Evolutionary conservation across 2,113 vertebrate genomes (phyloP).

Genomic region (Lamprologus tigripictilis): DNA sequence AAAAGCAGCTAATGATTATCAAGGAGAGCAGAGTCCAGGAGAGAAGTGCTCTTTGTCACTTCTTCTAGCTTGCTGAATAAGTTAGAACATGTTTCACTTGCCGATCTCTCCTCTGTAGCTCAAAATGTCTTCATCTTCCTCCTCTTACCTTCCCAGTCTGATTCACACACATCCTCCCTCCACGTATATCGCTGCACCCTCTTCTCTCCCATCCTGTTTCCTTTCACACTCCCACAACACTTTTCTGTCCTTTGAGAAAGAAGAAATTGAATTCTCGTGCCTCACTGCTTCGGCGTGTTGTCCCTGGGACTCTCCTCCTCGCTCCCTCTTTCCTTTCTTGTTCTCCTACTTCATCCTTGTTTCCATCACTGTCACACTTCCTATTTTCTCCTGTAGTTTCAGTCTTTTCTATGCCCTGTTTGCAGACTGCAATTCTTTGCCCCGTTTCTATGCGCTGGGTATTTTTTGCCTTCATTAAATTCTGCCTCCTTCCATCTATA

Average conservation of each 20-base stretch:
- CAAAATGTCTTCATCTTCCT: neutral
- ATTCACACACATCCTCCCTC: neutral
- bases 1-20: conserved; percentile 45
- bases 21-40: conserved; percentile 24
- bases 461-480: conserved; percentile 11
- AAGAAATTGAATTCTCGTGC: neutral
- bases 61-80: conserved; percentile 14
- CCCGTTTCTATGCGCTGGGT: neutral
- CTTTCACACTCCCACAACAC: conserved; percentile 13
- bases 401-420: neutral
- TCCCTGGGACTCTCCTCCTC: neutral
- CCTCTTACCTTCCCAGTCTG: neutral
- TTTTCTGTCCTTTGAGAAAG: neutral
- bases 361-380: neutral
- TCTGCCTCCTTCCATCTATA: neutral
- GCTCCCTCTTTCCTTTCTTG: neutral
- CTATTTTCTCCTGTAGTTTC: neutral
- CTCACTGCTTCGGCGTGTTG: neutral
- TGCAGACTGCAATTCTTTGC: neutral
- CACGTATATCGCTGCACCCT: neutral
- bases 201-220: neutral
- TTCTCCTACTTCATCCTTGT: neutral
- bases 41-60: conserved; percentile 5
- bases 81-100: conserved; percentile 13
- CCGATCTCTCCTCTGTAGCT: neutral